A percentile compares a stretch with the other conserved stretches of the same genome.
These are phyloP conservation scores for Leptobrachium ailaonicum DNA, from an alignment of 2,113 vertebrate genomes.

Conservation along the genomic window DNA sequence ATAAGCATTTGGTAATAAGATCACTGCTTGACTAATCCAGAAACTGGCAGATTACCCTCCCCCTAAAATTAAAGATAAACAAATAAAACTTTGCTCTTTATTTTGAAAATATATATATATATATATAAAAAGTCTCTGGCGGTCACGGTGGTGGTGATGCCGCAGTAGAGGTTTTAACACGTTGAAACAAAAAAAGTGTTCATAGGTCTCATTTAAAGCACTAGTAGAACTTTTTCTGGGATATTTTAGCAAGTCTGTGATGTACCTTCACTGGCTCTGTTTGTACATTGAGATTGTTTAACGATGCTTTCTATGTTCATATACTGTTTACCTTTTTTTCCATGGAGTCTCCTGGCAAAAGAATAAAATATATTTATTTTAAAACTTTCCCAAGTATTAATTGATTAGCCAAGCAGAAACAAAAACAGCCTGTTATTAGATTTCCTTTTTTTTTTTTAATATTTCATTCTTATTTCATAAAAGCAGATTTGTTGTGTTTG, in stretches of 20 bases:
- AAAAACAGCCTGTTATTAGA: constrained; percentile 17
- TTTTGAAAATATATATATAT: background rate
- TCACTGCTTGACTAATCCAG: background rate
- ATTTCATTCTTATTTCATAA: constrained; percentile 87
- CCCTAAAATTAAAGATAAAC: constrained; percentile 28
- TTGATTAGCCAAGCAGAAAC: constrained; percentile 43
- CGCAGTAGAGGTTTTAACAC: constrained; percentile 69
- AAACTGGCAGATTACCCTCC: background rate
- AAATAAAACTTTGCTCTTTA: no score
- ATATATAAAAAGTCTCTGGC: constrained; percentile 60
- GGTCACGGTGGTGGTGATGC: constrained; percentile 68
- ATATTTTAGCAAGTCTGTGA: constrained; percentile 83
- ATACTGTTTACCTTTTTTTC: constrained; percentile 93
- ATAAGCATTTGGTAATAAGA: no score
- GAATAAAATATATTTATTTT: constrained; percentile 99
- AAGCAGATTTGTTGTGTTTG: constrained; percentile 81
- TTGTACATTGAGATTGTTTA: constrained; percentile 94
- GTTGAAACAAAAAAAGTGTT: constrained; percentile 66
- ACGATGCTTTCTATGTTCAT: constrained; percentile 98
- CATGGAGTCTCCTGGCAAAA: constrained; percentile 95
- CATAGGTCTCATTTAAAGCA: constrained; percentile 80
- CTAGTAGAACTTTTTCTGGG: constrained; percentile 70
- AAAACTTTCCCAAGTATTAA: constrained; percentile 66
- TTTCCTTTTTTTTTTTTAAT: constrained; percentile 82
- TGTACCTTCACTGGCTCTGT: constrained; percentile 85